Base-by-base conservation (phyloP, 2,888 invertebrate genomes). In the Heliconius aoede region DNA sequence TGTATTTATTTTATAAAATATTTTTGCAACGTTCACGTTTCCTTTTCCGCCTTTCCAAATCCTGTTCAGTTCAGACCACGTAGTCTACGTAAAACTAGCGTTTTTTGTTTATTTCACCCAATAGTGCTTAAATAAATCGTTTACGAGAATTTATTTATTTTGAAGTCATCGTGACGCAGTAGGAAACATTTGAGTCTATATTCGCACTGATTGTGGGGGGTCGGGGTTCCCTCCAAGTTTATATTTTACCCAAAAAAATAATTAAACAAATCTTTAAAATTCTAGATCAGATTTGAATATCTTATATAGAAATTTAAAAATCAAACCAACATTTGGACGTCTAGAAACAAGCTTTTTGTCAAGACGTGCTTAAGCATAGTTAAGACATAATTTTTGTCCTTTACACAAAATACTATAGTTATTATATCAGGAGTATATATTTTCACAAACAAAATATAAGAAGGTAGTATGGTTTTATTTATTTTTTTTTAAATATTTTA, bases 21-120 rank as follows among this genome's bases (percentile, higher is more conserved):
- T 11, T 51, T 76, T 76, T 64, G 64, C 71, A 58, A 64, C 69
- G 32, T 55, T 55, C 68, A 40, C 28, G 32, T 69, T 76, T 78
- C 76, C 76, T 77, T 46, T 74, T 79, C 72, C 76, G 74, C 78
- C 76, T 79, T 79, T 77, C 68, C 64, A 76, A 78, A 78, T 78
- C 76, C 78, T 78, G 74, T 64, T 74, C 26, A 62, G 74, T 64
- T 74, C 26, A 62, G 40, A 76, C 7, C 40, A 72, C 58, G 72
- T 60, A 72, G 26, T 36, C 32, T 60, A 60, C 60, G 36, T 72
- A 36, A 60, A 72, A 40, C 26, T 72, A 18, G 32, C 21, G 24
- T 55, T 69, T 69, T 69, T 65, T 64, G 32, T 32, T 65, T 40
- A 65, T 7, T 51, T 67, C 26, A 18, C 26, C 28, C 21, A 46